Evolutionary conservation across 2,888 invertebrate species (phyloP).

Genomic region (Diarsia rubi): DNA sequence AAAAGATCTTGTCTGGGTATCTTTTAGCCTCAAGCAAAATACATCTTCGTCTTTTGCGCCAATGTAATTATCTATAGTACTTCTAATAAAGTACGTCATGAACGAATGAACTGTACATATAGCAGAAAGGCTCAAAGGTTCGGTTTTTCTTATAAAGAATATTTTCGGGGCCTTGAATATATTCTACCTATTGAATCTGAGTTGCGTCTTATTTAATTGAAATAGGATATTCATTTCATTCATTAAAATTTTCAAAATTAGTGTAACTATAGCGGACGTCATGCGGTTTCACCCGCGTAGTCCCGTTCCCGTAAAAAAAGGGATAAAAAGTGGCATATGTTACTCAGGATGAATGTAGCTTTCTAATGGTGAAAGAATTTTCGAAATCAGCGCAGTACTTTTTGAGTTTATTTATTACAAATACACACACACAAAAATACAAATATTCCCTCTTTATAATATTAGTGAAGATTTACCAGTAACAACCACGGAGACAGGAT

Average conservation of each 20-base stretch:
- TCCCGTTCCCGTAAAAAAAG: too few relatives aligned
- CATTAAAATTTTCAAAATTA: not conserved
- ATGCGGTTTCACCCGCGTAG: too few relatives aligned
- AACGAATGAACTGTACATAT: not conserved
- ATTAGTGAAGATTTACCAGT: too few relatives aligned
- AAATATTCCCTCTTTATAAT: too few relatives aligned
- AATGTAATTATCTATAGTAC: slow-evolving; percentile 10
- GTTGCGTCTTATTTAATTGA: not conserved
- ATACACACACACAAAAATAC: too few relatives aligned
- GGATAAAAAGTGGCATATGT: too few relatives aligned
- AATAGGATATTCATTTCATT: not conserved
- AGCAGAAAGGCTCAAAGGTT: not conserved
- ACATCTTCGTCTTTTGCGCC: slow-evolving; percentile 2
- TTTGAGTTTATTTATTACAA: too few relatives aligned
- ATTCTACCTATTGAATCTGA: not conserved
- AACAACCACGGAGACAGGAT: too few relatives aligned
- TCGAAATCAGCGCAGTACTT: too few relatives aligned
- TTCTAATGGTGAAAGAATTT: too few relatives aligned
- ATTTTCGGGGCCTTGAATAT: not conserved
- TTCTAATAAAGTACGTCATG: not conserved
- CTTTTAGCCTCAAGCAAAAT: slow-evolving; percentile 30
- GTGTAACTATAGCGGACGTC: too few relatives aligned
- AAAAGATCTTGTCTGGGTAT: slow-evolving; percentile 14
- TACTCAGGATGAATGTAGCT: too few relatives aligned
- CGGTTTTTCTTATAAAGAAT: not conserved